Percentiles rank a stretch among this genome's conserved stretches.
Conservation (phyloP, 53 echinoderm and acorn worm species). For the Apostichopus leukothele region DNA sequence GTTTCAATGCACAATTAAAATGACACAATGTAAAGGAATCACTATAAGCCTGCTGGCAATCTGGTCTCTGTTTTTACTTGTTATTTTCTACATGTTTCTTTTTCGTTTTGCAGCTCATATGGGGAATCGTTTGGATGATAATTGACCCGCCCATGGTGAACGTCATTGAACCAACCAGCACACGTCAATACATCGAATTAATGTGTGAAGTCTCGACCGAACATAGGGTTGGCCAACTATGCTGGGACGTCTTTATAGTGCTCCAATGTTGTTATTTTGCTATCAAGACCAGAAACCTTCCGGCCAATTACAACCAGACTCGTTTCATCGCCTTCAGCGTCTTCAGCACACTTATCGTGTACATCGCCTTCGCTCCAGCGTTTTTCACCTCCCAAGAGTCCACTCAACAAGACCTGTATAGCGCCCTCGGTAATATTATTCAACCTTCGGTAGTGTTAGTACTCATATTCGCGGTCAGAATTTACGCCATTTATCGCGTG, state of each 20-base stretch:
- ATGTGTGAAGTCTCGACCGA: conserved; percentile 10
- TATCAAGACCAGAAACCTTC: conserved; percentile 68
- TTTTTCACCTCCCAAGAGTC: conserved; percentile 57
- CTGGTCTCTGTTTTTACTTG: no score
- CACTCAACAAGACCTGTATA: conserved; percentile 52
- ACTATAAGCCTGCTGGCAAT: no score
- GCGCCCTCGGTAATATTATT: conserved; percentile 63
- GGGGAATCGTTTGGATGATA: conserved; percentile 45
- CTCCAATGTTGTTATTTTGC: conserved; percentile 63
- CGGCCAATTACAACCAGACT: conserved; percentile 65
- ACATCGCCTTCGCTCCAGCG: conserved; percentile 66
- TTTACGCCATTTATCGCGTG: conserved; percentile 70
- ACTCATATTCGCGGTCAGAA: conserved; percentile 64
- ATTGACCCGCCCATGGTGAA: conserved; percentile 21
- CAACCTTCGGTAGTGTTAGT: conserved; percentile 63
- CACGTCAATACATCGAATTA: background rate
- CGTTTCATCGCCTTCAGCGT: conserved; percentile 81
- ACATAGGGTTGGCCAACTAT: conserved; percentile 58
- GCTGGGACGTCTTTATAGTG: conserved; percentile 64
- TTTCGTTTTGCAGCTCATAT: conserved; percentile 16
- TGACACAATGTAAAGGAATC: no score
- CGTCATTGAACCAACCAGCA: conserved; percentile 1
- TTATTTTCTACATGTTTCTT: background rate
- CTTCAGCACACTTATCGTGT: conserved; percentile 63
- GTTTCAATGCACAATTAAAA: no score